Conservation (phyloP, 2,888 invertebrate species). For the Trachelus troglodyta region DNA sequence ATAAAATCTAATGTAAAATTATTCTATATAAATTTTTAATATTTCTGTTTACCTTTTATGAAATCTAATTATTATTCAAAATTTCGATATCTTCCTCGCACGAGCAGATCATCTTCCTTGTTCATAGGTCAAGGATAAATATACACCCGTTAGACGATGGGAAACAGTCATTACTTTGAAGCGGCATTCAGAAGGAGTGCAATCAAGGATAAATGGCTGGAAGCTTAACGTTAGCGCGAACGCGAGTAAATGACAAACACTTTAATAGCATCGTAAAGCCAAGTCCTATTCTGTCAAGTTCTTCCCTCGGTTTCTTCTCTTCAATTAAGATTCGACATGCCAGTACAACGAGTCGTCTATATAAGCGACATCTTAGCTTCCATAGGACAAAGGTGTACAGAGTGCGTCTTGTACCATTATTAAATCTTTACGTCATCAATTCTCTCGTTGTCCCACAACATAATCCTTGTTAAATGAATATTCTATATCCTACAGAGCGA, state of each 20-base stretch:
- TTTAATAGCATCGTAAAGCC: constrained; percentile 27
- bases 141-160: neutral
- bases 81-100: neutral
- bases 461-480: neutral
- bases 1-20: neutral
- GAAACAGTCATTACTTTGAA: neutral
- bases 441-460: neutral
- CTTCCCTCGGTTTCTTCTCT: constrained; percentile 7
- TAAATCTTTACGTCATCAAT: neutral
- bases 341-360: neutral
- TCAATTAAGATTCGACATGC: neutral
- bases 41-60: neutral
- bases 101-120: neutral
- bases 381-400: neutral
- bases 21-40: neutral
- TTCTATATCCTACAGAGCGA: neutral
- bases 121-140: neutral
- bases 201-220: neutral
- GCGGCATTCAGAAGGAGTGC: neutral
- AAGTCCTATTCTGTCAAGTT: constrained; percentile 23
- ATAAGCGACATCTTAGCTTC: neutral
- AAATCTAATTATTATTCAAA: neutral
- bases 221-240: neutral
- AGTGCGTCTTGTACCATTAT: neutral
- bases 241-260: constrained; percentile 25